Evolutionary conservation across 2,888 invertebrate species (phyloP), one percentile per base, ranked within the genome.

Genomic region (Entomobrya proxima): DNA sequence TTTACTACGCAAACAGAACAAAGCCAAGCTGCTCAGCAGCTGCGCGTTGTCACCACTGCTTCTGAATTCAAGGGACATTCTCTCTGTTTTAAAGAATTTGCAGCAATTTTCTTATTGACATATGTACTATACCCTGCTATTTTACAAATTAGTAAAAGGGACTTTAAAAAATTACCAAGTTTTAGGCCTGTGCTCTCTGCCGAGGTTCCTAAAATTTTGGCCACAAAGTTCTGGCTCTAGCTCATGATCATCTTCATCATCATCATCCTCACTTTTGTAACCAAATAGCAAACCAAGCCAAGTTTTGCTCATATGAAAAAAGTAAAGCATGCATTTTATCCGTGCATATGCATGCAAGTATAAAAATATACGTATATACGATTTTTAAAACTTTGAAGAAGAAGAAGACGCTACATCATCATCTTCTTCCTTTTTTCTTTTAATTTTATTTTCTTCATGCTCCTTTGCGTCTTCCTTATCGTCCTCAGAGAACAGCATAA

Each of bases 381-480:
- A 67, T 4, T 4, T 32, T 32, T 32, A 3, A 58, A 58, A n/a
- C 6, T 40, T 11, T 4, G 21, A 15, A 24, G 37, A 44, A 27
- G 44, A 77, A 61, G 67, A 58, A 47, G 61, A n/a, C 24, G 37
- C 75, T 27, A 24, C 77, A n/a, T 83, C 64, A 24, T 61, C 44
- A 24, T 44, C 52, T 50, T 64, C 69, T 52, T 50, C 50, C 50
- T 79, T 40, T 80, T 64, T 77, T 30, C 37, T 47, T 44, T 61
- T 81, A 40, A 37, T 67, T 72, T 52, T 47, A 47, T 79, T 58
- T 75, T 55, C 82, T 82, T 82, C 82, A 82, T 82, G 82, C 75
- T 82, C 82, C 64, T 83, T 52, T 83, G 83, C 83, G 55, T 80
- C 81, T 76, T 83, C 83, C 67, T 77, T 72, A 69, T 67, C 64